These are phyloP conservation scores for Lithosia quadra DNA, from an alignment of 2,888 invertebrate species.

Conservation along the genomic window DNA sequence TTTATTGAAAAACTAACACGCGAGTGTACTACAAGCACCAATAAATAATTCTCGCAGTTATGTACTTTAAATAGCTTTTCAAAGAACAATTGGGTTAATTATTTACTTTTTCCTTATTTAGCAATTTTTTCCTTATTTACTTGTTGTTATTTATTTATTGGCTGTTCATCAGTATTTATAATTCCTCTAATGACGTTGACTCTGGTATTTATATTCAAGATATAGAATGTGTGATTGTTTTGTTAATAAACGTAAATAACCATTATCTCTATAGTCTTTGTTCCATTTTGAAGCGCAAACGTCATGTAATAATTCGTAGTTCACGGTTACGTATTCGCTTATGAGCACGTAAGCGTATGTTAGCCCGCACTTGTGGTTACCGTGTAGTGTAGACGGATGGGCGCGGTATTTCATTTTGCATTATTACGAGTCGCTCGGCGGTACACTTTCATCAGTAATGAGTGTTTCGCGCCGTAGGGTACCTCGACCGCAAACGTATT, in stretches of 20 bases:
- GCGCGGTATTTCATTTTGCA: conserved; percentile 75
- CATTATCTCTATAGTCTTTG: conserved; percentile 29
- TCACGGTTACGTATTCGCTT: conserved; percentile 73
- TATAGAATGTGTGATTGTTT: conserved; percentile 4
- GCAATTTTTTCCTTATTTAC: conserved; percentile 13
- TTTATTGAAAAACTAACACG: not conserved
- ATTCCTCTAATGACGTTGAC: conserved; percentile 8
- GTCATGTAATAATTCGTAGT: conserved; percentile 65
- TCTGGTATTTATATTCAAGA: not conserved
- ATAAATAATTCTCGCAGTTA: not conserved
- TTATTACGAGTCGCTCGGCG: conserved; percentile 73
- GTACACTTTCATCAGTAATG: conserved; percentile 79
- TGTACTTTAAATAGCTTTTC: conserved; percentile 9
- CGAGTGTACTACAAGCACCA: not conserved
- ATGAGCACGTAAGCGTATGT: conserved; percentile 60
- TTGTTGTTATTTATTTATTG: not conserved
- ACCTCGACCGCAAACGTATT: conserved; percentile 69
- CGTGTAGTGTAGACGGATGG: conserved; percentile 68
- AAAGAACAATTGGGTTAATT: not conserved
- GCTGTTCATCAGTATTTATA: conserved; percentile 23
- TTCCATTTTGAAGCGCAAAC: conserved; percentile 30
- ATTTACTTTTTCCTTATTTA: not conserved
- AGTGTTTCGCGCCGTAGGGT: conserved; percentile 60
- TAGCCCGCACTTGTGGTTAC: conserved; percentile 69
- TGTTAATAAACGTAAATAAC: not conserved